A percentile compares a stretch with the other conserved stretches of the same genome.
phyloP scores from a whole-genome alignment of 2,113 vertebrate genomes.

The Leptodactylus fuscus region DNA sequence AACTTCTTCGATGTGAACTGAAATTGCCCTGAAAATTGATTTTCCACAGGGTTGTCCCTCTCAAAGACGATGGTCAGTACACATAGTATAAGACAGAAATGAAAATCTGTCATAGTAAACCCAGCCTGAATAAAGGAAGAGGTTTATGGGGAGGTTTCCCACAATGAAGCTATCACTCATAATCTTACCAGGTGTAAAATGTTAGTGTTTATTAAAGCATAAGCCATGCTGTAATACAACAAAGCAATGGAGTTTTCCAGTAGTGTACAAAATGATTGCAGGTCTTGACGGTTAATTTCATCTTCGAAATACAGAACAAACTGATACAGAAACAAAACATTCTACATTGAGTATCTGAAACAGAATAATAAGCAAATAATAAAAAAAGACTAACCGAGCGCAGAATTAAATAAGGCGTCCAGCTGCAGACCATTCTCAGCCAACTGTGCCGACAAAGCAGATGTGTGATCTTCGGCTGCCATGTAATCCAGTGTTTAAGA shows the following conservation, averaged over 20 bases:
- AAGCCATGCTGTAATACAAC: slow-evolving; percentile 47
- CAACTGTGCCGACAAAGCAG: neutral
- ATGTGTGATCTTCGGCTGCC: too few species aligned
- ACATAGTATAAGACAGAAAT: too few species aligned
- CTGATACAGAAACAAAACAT: neutral
- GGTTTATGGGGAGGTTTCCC: too few species aligned
- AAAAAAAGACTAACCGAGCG: too few species aligned
- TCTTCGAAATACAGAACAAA: slow-evolving; percentile 8
- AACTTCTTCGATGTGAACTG: too few species aligned
- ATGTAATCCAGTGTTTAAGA: too few species aligned
- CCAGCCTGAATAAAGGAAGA: too few species aligned
- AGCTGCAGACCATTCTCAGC: neutral
- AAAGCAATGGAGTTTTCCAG: slow-evolving; percentile 13
- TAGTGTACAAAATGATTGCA: slow-evolving; percentile 28
- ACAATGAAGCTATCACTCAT: too few species aligned
- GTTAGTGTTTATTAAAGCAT: slow-evolving; percentile 57
- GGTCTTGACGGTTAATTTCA: neutral
- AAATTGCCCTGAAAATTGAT: too few species aligned
- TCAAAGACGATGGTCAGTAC: too few species aligned
- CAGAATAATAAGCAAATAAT: neutral
- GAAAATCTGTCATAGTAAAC: too few species aligned
- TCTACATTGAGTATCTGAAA: slow-evolving; percentile 23
- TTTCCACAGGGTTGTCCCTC: too few species aligned
- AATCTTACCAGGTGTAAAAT: neutral
- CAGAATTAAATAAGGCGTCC: neutral